Evolutionary conservation across 1,140 invertebrate species (phyloP).

Genomic region (Drosophila obscura): DNA sequence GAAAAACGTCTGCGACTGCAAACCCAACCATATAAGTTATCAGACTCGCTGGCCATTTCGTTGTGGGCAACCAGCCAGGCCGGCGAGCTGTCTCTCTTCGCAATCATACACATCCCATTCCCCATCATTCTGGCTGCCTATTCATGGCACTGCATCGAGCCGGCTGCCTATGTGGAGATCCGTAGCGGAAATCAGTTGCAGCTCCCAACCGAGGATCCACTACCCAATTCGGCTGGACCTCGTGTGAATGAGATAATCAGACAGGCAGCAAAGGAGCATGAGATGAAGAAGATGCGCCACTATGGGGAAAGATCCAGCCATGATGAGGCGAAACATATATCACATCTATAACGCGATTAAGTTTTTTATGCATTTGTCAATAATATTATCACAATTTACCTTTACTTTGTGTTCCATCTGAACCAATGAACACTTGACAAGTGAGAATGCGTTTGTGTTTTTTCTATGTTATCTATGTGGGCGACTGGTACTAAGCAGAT

Average conservation of each 20-base stretch:
- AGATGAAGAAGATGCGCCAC: constrained; percentile 27
- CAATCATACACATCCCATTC: background rate
- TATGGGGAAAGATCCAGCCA: background rate
- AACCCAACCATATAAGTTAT: background rate
- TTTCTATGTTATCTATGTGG: too few species aligned
- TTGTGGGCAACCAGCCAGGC: constrained; percentile 4
- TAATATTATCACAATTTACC: too few species aligned
- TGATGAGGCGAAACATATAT: background rate
- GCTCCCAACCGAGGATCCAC: constrained; percentile 1
- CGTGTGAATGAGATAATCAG: constrained; percentile 47
- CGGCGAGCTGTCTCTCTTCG: background rate
- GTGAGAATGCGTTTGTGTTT: too few species aligned
- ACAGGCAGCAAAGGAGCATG: constrained; percentile 50
- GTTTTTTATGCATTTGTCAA: too few species aligned
- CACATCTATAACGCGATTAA: background rate
- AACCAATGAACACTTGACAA: too few species aligned
- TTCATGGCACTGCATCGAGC: constrained; percentile 33
- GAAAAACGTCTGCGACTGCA: constrained; percentile 1
- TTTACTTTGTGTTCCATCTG: too few species aligned
- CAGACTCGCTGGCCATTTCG: constrained; percentile 25
- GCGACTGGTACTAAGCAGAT: too few species aligned
- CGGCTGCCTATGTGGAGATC: constrained; percentile 57
- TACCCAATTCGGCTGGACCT: background rate
- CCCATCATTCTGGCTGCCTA: constrained; percentile 23
- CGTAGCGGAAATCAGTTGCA: constrained; percentile 1